Percentiles rank a stretch among this genome's conserved stretches.
Evolutionary conservation across 2,113 vertebrate genomes (phyloP).

Genomic region (Arothron firmamentum): DNA sequence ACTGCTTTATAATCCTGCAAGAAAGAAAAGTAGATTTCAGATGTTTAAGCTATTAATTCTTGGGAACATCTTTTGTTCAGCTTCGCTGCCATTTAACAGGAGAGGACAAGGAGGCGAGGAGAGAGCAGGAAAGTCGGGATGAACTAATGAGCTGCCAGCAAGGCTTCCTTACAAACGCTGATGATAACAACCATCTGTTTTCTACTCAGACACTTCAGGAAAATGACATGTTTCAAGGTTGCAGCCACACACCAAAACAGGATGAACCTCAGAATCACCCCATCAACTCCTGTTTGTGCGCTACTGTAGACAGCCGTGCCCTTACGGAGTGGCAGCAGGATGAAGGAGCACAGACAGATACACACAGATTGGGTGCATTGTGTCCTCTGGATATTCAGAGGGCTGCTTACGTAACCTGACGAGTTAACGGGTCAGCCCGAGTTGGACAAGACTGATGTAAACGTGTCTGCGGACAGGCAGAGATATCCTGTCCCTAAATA

Average conservation of each 20-base stretch:
- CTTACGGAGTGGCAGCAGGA: constrained; percentile 66
- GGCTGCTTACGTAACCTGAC: constrained; percentile 48
- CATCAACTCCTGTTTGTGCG: constrained; percentile 60
- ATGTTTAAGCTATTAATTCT: background rate
- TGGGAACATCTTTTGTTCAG: background rate
- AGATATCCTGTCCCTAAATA: constrained; percentile 40
- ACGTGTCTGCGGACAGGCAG: constrained; percentile 58
- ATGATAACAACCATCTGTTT: constrained; percentile 66
- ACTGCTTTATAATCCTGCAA: too few relatives aligned
- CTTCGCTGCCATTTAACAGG: background rate
- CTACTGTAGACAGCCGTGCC: constrained; percentile 50
- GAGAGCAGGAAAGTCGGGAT: constrained; percentile 21
- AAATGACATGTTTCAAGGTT: constrained; percentile 72
- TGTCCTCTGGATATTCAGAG: constrained; percentile 12
- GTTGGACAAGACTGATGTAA: constrained; percentile 52
- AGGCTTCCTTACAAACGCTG: constrained; percentile 48
- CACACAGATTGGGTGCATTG: constrained; percentile 18
- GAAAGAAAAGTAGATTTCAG: background rate
- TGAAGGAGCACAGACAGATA: constrained; percentile 41
- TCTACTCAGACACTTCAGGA: constrained; percentile 62
- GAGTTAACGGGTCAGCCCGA: constrained; percentile 51
- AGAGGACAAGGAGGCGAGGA: background rate
- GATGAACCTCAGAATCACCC: constrained; percentile 62
- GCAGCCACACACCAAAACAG: constrained; percentile 72
- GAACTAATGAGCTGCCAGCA: constrained; percentile 50